Evolutionary conservation across 2,113 vertebrate genomes (phyloP), one percentile per base, ranked within the genome.

Genomic region (Philantomba maxwellii): DNA sequence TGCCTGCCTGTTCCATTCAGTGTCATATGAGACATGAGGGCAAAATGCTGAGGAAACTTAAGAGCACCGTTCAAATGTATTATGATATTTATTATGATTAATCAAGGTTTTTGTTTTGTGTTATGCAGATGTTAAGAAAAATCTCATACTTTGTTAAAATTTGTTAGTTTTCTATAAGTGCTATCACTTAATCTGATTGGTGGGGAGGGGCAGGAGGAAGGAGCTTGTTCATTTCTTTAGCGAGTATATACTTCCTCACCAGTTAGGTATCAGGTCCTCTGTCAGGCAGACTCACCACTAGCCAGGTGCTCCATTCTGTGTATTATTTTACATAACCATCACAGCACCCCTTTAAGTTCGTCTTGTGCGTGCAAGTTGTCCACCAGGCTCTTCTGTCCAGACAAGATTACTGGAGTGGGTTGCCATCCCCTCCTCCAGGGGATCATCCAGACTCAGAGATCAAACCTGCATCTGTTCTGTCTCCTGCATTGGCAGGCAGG

Each of bases 1-100:
- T 95, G 90, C 60, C 90, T 96, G 89, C 73, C 94, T 84, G 30
- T 90, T 90, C 83, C 33, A 64, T 57, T 95, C 94, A 92, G 55
- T 82, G 81, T 97, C 93, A 97, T 39, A 82, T 88, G 85, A 96
- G 85, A 95, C 14, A 15, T 30, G 64, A 89, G 21, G 39, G 21
- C 73, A 75, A 89, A 95, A 39, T 93, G 47, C 75, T 93, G 25
- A 94, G 51, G 36, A 94, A 64, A 66, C 80, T 81, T 77, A 11
- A 87, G 14, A 93, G 39, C 83, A 91, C 55, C 47, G 87, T 90
- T 43, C 45, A 92, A 92, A 94, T 64, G 36, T 47, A 26, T 45
- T 45, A 17, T 96, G 43, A 7, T 83, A 55, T 11, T 94, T 80
- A 47, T 81, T 55, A 45, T 57, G 53, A 36, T 90, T 87, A 45